Base-by-base conservation (phyloP, 37 sponge, comb jelly and placozoan genomes). In the Spongilla lacustris region DNA sequence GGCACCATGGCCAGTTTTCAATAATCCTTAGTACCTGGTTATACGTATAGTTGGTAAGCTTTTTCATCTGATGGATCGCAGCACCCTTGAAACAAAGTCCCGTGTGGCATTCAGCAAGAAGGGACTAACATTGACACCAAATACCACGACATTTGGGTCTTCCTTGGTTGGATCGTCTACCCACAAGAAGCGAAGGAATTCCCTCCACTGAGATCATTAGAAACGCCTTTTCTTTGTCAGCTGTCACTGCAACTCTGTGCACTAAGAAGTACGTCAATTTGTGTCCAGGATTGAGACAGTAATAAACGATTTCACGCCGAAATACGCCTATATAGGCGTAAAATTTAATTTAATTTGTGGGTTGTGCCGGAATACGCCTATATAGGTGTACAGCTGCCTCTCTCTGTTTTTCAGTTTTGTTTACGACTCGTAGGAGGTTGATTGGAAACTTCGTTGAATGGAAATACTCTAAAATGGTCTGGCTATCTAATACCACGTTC, bases 211-310 rank as follows among this genome's bases (percentile, higher is more conserved):
- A 84, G 30, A 75, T 33, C 76, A 75, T 17, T 32, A 75, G 66
- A 50, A 82, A 82, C 4, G 83, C 83, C 83, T 84, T 84, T 58
- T 84, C 84, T 5, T 74, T 84, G 68, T 84, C 84, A 4, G 84
- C 84, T 11, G 68, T 66, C 17, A 75, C 68, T 6, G 84, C 76
- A 74, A 84, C 36, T 58, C 69, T 67, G 68, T 84, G 76, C 1
- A 32, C 32, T 31, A 75, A 67, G 58, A 84, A 84, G 25, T 68
- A 67, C 3, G 13, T 21, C 23, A 84, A 84, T 67, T 84, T 84
- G 5, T 75, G 75, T 29, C 76, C 75, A 30, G 67, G 31, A 34
- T 50, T 29, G 21, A 84, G 75, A 23, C 83, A 83, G 32, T 83
- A 73, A 72, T 83, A 71, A 19, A 83, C n/a, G n/a, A n/a, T n/a